A percentile compares a stretch with the other conserved stretches of the same genome.
Conservation (phyloP, 2,113 vertebrate genomes). For the Mohoua ochrocephala region DNA sequence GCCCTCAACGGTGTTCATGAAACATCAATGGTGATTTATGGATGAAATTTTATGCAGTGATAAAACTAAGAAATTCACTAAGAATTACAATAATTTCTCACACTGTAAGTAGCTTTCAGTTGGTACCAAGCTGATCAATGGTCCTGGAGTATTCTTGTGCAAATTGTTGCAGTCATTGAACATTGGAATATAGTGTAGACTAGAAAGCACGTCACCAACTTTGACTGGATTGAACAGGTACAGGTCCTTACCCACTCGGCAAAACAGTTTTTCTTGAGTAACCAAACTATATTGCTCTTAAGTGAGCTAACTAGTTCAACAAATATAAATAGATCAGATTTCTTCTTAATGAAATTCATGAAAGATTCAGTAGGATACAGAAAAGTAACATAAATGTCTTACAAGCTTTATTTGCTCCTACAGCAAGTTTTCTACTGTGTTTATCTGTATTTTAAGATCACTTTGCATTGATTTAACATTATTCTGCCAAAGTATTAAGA, state of each 20-base stretch:
- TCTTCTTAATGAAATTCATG: background rate
- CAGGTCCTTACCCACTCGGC: accelerated
- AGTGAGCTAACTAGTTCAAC: background rate
- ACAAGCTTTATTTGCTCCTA: background rate
- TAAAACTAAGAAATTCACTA: background rate
- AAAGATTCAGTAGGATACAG: background rate
- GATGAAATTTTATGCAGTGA: background rate
- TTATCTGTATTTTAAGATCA: background rate
- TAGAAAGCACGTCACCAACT: background rate
- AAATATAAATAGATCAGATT: background rate
- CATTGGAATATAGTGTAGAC: background rate
- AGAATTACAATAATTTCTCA: background rate
- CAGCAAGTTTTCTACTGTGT: background rate
- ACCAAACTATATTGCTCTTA: background rate
- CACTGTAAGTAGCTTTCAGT: background rate
- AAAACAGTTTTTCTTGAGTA: background rate
- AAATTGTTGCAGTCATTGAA: background rate
- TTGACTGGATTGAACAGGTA: background rate
- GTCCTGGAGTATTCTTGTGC: background rate
- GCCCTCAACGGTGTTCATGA: background rate
- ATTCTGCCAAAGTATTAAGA: background rate
- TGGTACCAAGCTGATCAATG: background rate
- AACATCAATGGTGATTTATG: accelerated
- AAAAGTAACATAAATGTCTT: background rate
- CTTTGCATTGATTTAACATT: background rate